Percentiles rank a stretch among this genome's conserved stretches.
Evolutionary conservation across 2,888 invertebrate species (phyloP).

Genomic region (Catocala sponsa): DNA sequence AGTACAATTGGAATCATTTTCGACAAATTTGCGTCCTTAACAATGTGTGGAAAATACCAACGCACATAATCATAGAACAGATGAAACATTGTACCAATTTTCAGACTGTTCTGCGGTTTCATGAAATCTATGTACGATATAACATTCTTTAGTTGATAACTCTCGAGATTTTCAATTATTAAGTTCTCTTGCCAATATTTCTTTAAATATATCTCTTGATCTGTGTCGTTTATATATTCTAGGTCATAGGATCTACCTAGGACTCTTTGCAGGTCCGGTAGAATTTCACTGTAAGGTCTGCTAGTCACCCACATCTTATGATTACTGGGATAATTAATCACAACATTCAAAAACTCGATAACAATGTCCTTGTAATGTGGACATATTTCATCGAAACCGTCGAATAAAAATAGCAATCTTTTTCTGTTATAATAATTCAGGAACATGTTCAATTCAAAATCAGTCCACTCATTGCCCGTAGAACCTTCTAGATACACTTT

Average conservation of each 20-base stretch:
- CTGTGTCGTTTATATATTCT: slow-evolving; percentile 14
- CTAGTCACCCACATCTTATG: slow-evolving; percentile 41
- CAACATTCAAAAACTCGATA: slow-evolving; percentile 2
- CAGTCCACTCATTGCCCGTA: slow-evolving; percentile 1
- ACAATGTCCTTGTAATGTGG: slow-evolving; percentile 20
- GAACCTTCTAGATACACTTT: slow-evolving; percentile 1
- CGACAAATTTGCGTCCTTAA: not conserved
- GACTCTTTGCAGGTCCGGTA: slow-evolving; percentile 11
- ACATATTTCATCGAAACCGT: slow-evolving; percentile 33
- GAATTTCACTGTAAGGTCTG: slow-evolving; percentile 36
- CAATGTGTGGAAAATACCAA: not conserved
- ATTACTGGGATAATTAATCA: slow-evolving; percentile 1
- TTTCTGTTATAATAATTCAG: slow-evolving; percentile 16
- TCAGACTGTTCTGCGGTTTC: not conserved
- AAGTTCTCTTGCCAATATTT: slow-evolving; percentile 31
- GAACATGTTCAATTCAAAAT: slow-evolving; percentile 17
- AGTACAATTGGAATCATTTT: not conserved
- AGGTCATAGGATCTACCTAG: slow-evolving; percentile 17
- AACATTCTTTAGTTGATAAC: slow-evolving; percentile 21
- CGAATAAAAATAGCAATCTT: slow-evolving; percentile 25
- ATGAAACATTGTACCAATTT: not conserved
- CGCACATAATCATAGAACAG: not conserved
- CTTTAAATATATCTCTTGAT: slow-evolving; percentile 21
- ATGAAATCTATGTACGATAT: slow-evolving; percentile 26
- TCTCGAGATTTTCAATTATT: slow-evolving; percentile 13